Base-by-base conservation (phyloP, 2,888 invertebrate genomes). In the Linyphia triangularis region DNA sequence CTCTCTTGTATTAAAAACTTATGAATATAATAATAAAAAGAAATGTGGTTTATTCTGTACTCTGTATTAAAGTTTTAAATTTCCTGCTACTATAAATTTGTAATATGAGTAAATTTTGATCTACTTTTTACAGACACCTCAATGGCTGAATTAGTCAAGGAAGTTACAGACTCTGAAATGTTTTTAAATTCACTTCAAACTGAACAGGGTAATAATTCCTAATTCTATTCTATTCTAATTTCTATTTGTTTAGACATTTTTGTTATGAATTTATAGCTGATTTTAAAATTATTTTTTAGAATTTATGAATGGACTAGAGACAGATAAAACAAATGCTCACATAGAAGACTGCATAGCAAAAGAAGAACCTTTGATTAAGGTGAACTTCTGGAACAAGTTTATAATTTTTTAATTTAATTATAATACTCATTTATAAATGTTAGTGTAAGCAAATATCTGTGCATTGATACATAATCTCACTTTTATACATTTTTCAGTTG, bases 271-370 rank as follows among this genome's bases (percentile, higher is more conserved):
- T 22, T 10, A n/a, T n/a, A n/a, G n/a, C n/a, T n/a, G 9, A 40
- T 43, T 13, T 6, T 43, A n/a, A 57, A 57, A 28, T 16, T 57
- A 1, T 57, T 57, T n/a, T 91, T 5, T 91, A 93, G 98, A 99
- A 92, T 96, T 99, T 91, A 94, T 98, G 91, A 96, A 97, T 92
- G 97, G 97, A 89, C 95, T 97, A 24, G 98, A 98, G 91, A 96
- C 97, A 1, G 99, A 99, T 91, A 97, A 96, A 93, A 94, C 96
- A 0, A 96, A 96, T 92, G 94, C 96, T 0, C 97, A 96, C 92
- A 97, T 99, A 89, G 99, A 99, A 93, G 97, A 98, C 92, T 95
- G 96, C 91, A 98, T 99, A 88, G 96, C 97, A 0, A 96, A 96
- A 91, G 95, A 96, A 92, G 95, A 95, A 90, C 96, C 97, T 0